phyloP scores from a whole-genome alignment of 2,797 vertebrate genomes.

The Mycteria americana region DNA sequence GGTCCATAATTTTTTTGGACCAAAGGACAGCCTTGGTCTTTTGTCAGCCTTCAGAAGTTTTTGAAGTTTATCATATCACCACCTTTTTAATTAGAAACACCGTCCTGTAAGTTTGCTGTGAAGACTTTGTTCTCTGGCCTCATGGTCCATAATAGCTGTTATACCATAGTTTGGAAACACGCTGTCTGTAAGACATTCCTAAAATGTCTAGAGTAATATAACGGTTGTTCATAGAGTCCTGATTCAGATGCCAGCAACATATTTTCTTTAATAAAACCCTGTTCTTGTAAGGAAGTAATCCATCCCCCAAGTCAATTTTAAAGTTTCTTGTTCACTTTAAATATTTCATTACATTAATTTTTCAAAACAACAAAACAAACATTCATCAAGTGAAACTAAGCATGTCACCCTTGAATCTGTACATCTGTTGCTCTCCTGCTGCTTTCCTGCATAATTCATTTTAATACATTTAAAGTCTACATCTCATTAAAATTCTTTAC shows the following conservation, averaged over 20 bases:
- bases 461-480: conserved; percentile 72
- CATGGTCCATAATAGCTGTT: background rate
- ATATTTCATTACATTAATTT: conserved; percentile 82
- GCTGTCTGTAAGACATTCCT: background rate
- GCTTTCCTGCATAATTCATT: conserved; percentile 79
- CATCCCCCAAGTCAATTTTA: conserved; percentile 67
- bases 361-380: conserved; percentile 81
- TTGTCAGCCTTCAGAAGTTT: background rate
- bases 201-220: background rate
- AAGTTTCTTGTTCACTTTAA: conserved; percentile 75
- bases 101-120: background rate
- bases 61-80: background rate
- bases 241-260: conserved; percentile 33
- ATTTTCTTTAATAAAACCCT: conserved; percentile 29
- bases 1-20: background rate
- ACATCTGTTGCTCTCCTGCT: conserved; percentile 76
- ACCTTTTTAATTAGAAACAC: background rate
- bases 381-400: conserved; percentile 81
- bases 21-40: background rate
- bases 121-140: background rate
- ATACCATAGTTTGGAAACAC: background rate
- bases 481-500: conserved; percentile 68
- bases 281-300: conserved; percentile 50
- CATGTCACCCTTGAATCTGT: conserved; percentile 74
- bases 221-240: background rate